These are phyloP conservation scores for Laupala kohalensis DNA, from an alignment of 1,140 invertebrate genomes.

Conservation along the genomic window DNA sequence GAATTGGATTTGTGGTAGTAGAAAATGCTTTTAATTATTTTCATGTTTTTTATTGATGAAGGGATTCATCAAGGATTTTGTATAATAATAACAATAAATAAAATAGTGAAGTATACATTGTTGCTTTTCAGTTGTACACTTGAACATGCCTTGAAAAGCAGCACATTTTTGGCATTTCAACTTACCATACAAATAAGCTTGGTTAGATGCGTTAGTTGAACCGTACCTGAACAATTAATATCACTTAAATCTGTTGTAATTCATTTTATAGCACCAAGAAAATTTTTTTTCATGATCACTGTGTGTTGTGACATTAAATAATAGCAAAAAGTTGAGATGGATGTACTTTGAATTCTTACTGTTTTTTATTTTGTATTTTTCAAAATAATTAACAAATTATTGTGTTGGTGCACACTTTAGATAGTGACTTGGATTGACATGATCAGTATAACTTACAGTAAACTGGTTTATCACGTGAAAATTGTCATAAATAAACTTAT, in stretches of 20 bases:
- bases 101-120: not conserved
- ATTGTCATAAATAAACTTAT: not conserved
- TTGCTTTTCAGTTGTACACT: not conserved
- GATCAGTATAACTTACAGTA: not conserved
- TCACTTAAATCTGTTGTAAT: not conserved
- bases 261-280: not conserved
- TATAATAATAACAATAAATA: not conserved
- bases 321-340: not conserved
- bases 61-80: not conserved
- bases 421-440: not conserved
- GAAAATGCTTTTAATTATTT: not conserved
- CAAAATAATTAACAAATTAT: not conserved
- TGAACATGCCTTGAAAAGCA: not conserved
- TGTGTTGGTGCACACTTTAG: not conserved
- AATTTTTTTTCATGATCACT: not conserved
- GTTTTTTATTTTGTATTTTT: not conserved
- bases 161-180: not conserved
- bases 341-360: not conserved
- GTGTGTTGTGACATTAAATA: not conserved
- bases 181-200: not conserved
- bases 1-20: no score
- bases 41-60: not conserved
- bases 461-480: not conserved
- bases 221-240: not conserved
- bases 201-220: not conserved